Conservation (phyloP, 1,140 invertebrate genomes). For the Bradysia coprophila region DNA sequence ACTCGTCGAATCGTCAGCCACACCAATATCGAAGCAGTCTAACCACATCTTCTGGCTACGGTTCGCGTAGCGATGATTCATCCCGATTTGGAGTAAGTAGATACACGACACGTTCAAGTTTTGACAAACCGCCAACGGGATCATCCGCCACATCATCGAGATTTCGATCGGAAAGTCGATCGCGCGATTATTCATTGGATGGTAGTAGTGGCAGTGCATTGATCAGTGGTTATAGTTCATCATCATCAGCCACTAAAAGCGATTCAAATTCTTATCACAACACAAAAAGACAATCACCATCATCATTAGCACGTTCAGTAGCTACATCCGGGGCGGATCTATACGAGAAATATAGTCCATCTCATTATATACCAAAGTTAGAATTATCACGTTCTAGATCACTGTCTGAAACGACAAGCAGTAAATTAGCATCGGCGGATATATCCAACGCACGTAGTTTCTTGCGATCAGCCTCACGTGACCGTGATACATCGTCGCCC, state of each 20-base stretch:
- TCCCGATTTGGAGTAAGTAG: constrained; percentile 6
- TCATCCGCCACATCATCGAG: no score
- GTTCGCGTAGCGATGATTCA: constrained; percentile 4
- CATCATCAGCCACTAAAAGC: neutral
- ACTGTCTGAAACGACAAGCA: constrained; percentile 7
- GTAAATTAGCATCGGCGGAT: neutral
- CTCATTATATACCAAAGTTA: constrained; percentile 24
- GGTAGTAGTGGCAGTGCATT: no score
- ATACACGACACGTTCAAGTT: neutral
- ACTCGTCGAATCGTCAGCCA: neutral
- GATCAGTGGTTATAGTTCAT: neutral
- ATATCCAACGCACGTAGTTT: neutral
- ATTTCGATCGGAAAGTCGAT: constrained; percentile 3
- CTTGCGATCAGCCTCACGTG: no score
- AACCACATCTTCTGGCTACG: neutral
- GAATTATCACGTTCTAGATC: constrained; percentile 26
- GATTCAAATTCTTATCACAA: neutral
- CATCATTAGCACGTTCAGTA: constrained; percentile 21
- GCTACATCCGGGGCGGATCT: constrained; percentile 22
- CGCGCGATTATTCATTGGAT: neutral
- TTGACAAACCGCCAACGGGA: constrained; percentile 6
- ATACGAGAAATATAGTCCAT: constrained; percentile 24
- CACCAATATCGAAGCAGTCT: no score
- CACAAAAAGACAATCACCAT: constrained; percentile 14
- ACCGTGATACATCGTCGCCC: no score